Evolutionary conservation across 23 tunicate species (phyloP).

Genomic region (Trididemnum nubilum): DNA sequence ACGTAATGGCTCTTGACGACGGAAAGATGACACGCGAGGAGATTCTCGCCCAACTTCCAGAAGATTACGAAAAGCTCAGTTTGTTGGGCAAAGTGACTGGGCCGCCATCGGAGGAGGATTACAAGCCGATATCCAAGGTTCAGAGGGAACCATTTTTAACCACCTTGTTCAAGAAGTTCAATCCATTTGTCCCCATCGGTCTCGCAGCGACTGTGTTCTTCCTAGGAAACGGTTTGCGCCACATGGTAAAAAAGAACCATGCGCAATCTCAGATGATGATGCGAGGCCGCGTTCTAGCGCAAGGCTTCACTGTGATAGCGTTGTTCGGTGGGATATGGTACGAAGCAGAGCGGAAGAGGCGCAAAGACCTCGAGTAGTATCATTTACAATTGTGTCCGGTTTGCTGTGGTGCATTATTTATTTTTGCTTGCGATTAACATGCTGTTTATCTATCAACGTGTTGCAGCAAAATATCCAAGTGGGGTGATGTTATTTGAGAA

Average conservation of each 20-base stretch:
- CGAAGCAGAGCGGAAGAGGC: constrained; percentile 23
- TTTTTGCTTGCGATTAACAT: no score
- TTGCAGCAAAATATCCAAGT: no score
- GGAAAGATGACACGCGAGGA: constrained; percentile 57
- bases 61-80: constrained; percentile 46
- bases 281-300: constrained; percentile 83
- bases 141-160: neutral
- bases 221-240: constrained; percentile 55
- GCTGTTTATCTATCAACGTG: no score
- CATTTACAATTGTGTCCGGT: neutral
- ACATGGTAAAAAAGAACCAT: constrained; percentile 47
- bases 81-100: constrained; percentile 41
- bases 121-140: constrained; percentile 10
- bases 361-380: neutral
- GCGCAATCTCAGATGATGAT: constrained; percentile 72
- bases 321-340: constrained; percentile 42
- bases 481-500: no score
- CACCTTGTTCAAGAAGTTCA: constrained; percentile 40
- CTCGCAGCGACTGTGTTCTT: constrained; percentile 66
- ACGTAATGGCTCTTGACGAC: neutral
- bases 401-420: no score
- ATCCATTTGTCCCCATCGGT: constrained; percentile 84
- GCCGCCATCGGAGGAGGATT: constrained; percentile 55
- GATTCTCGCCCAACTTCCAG: constrained; percentile 79
- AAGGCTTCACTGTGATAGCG: constrained; percentile 71